phyloP scores from a whole-genome alignment of 2,113 vertebrate species.

The Phainopepla nitens region DNA sequence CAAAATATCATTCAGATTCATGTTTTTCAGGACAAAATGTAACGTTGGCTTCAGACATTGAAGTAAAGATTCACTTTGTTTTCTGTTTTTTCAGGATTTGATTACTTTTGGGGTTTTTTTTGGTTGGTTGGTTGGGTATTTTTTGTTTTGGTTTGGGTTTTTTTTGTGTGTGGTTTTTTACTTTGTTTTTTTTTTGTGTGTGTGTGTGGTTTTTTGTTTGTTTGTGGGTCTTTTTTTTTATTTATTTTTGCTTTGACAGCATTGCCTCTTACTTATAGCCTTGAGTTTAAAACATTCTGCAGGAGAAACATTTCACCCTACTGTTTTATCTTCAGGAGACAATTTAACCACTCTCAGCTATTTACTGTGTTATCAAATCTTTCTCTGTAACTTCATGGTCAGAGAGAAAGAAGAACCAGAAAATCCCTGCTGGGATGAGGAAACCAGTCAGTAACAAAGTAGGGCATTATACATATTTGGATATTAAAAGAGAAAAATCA shows the following conservation, averaged over 20 bases:
- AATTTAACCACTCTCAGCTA: slow-evolving; percentile 19
- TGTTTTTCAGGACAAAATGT: not conserved
- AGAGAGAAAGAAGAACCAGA: not conserved
- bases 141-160: not conserved
- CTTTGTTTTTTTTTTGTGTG: not conserved
- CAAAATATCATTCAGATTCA: not conserved
- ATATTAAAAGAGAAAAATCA: not conserved
- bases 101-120: not conserved
- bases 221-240: not conserved
- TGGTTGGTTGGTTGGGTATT: not conserved
- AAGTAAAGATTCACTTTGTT: not conserved
- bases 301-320: not conserved
- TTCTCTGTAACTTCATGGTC: not conserved
- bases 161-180: too few species aligned
- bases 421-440: not conserved
- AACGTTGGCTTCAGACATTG: not conserved
- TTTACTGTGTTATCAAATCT: slow-evolving; percentile 21
- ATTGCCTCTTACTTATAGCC: not conserved
- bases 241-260: not conserved
- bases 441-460: not conserved
- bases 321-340: slow-evolving; percentile 39
- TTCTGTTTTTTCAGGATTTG: not conserved
- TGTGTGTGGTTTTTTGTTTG: too few species aligned
- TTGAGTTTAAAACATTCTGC: slow-evolving; percentile 3
- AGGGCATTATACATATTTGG: not conserved